Base-by-base conservation (phyloP, 2,113 vertebrate genomes). In the Cricetomys ansorgei region DNA sequence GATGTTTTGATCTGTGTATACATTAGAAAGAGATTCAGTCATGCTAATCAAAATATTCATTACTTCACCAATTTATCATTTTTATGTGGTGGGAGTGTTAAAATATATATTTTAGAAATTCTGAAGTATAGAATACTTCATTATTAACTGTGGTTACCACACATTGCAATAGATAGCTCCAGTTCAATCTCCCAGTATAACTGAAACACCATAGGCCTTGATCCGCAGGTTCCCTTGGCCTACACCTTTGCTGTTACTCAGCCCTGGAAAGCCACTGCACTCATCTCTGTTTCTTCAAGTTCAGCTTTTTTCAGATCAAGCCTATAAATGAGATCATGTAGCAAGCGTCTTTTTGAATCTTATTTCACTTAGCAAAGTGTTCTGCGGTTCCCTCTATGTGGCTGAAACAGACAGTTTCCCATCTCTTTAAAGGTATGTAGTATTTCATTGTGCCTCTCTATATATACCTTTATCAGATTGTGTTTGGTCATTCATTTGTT, bases 61-160 rank as follows among this genome's bases (percentile, higher is more conserved):
- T 40, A 79, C 72, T 62, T 91, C 12, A 62, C 5, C 34, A 57
- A 87, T 37, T 79, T 86, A 95, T 95, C 40, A 55, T 86, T 69
- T 94, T 69, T 84, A n/a, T 87, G 34, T 80, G 72, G 64, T 80
- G 5, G 76, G 84, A 50, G 69, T 69, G 55, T 79, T 80, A 70
- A 59, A 89, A 91, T n/a, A 80, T 80, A 67, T 27, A 62, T 79
- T 91, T 25, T 80, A 50, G 94, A 72, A 69, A 59, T 69, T 91
- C 72, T 79, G 72, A 72, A 62, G 72, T 69, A n/a, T 27, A 94
- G 45, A 85, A 48, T 87, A 91, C 12, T 79, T 87, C 43, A 55
- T 93, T 72, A 70, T 91, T 69, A 77, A 85, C 59, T 85, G 29
- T 75, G 88, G 59, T 86, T 25, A 86, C 50, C 8, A 37, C 45